These are phyloP conservation scores for Phasianus colchicus DNA, from an alignment of 2,113 vertebrate genomes.

Conservation along the genomic window DNA sequence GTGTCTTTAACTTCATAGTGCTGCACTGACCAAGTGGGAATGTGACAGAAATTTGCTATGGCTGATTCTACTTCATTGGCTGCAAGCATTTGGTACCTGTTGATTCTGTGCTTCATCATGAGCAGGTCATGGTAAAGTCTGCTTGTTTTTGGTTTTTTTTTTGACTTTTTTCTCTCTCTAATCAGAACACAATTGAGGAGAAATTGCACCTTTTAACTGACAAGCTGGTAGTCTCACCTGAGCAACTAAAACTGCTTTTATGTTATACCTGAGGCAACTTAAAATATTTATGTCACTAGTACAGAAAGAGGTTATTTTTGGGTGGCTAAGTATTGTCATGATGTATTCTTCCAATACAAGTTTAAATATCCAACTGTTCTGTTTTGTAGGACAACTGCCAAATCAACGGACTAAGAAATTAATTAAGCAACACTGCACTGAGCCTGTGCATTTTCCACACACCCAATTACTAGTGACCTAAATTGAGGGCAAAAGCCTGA, in stretches of 20 bases:
- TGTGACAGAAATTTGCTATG: background rate
- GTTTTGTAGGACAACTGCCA: constrained; percentile 41
- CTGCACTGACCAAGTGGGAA: background rate
- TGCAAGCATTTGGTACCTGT: background rate
- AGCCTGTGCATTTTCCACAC: constrained; percentile 48
- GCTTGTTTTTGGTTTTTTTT: background rate
- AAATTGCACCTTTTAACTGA: background rate
- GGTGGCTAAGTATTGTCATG: background rate
- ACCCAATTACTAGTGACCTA: constrained; percentile 70
- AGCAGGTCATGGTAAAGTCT: background rate
- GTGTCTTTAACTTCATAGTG: background rate
- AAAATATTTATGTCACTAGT: background rate
- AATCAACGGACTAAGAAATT: constrained; percentile 57
- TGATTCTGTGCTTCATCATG: background rate
- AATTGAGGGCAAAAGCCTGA: constrained; percentile 40
- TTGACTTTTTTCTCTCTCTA: too few species aligned
- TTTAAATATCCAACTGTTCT: constrained; percentile 41
- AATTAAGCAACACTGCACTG: constrained; percentile 52
- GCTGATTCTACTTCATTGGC: background rate
- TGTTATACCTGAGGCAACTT: background rate
- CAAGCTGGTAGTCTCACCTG: background rate
- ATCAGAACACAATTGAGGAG: background rate
- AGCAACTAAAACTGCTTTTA: background rate
- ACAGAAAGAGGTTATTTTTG: background rate
- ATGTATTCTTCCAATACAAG: constrained; percentile 9